Evolutionary conservation across 2,888 invertebrate species (phyloP).

Genomic region (Timema podura): DNA sequence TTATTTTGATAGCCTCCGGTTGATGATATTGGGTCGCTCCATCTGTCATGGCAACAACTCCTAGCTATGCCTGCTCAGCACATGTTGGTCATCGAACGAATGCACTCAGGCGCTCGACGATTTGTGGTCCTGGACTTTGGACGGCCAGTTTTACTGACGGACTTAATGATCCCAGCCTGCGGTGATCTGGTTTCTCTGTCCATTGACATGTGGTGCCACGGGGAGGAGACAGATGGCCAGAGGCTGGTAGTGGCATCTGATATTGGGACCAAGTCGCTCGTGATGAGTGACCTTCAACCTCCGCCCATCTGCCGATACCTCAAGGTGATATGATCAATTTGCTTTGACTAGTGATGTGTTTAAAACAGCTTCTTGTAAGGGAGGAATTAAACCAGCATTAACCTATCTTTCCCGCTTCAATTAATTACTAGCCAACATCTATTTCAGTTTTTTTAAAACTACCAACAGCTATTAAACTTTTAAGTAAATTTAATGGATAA

Average conservation of each 20-base stretch:
- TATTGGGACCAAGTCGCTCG: conserved; percentile 79
- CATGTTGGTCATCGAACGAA: conserved; percentile 82
- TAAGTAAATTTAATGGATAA: too few relatives aligned
- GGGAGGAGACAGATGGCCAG: conserved; percentile 81
- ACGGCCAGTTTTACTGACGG: conserved; percentile 78
- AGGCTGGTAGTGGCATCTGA: conserved; percentile 81
- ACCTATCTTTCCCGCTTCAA: too few relatives aligned
- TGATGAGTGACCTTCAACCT: conserved; percentile 85
- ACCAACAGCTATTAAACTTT: too few relatives aligned
- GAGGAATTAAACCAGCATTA: too few relatives aligned
- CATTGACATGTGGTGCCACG: conserved; percentile 84
- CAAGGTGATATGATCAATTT: conserved; percentile 56
- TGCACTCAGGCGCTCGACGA: conserved; percentile 90
- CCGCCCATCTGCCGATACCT: conserved; percentile 84
- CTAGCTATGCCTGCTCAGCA: conserved; percentile 75
- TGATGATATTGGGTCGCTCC: conserved; percentile 16
- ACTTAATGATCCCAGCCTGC: conserved; percentile 76
- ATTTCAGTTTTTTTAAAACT: too few relatives aligned
- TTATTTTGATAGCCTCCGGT: conserved; percentile 4
- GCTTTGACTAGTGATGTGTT: background rate
- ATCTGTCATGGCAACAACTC: conserved; percentile 66
- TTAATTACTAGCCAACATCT: too few relatives aligned
- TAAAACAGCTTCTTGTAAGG: background rate
- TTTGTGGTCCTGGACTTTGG: conserved; percentile 92
- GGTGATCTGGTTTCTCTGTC: conserved; percentile 78